Evolutionary conservation across 30 jellyfish, hydroid and myxozoan genomes (phyloP).

Genomic region (Phacellophora camtschatica): DNA sequence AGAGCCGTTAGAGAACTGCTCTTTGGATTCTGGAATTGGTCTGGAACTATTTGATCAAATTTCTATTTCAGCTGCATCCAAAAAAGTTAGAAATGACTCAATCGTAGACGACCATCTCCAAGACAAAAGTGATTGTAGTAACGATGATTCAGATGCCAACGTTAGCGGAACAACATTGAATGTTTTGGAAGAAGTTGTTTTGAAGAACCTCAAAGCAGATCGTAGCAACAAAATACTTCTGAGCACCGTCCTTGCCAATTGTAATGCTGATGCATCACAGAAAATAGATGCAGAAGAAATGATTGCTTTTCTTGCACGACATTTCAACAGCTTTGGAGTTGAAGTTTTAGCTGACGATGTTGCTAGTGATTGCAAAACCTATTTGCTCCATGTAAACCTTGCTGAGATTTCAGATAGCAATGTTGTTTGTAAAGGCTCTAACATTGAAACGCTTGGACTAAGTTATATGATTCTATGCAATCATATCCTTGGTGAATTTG

Average conservation of each 20-base stretch:
- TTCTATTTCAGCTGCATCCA: background rate
- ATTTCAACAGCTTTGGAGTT: background rate
- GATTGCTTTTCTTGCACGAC: background rate
- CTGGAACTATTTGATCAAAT: background rate
- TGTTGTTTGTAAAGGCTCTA: background rate
- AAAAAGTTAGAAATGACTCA: background rate
- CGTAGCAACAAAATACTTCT: background rate
- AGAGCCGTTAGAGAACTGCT: background rate
- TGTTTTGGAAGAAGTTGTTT: background rate
- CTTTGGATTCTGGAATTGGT: background rate
- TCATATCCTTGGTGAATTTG: background rate
- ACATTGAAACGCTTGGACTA: background rate
- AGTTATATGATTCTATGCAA: background rate
- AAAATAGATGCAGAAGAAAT: background rate
- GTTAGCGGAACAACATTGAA: background rate
- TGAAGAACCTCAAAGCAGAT: too few relatives aligned
- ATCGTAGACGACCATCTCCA: too few relatives aligned
- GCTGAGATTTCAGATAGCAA: background rate
- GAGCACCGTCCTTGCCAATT: background rate
- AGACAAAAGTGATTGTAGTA: too few relatives aligned
- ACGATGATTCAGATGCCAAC: background rate
- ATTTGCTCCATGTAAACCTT: background rate
- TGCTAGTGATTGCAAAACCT: background rate
- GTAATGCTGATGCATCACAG: background rate
- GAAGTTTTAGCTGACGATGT: background rate